phyloP scores from a whole-genome alignment of 2,888 invertebrate species.

The Hymenopus coronatus region DNA sequence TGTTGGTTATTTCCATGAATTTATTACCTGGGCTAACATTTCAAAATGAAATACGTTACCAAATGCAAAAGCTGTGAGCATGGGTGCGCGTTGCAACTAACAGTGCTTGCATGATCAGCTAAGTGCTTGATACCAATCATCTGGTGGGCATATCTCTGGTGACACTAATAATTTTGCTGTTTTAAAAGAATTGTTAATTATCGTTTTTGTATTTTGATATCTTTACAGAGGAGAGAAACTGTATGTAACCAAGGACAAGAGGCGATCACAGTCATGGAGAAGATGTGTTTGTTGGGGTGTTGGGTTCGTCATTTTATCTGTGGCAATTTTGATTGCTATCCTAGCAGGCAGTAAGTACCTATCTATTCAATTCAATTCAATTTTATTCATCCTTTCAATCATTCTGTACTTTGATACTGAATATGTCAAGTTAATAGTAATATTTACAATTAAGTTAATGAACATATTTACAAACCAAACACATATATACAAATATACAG shows the following conservation, averaged over 20 bases:
- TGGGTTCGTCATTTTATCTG: constrained; percentile 61
- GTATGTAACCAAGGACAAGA: constrained; percentile 77
- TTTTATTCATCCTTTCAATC: no score
- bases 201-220: neutral
- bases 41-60: neutral
- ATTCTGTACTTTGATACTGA: no score
- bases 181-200: neutral
- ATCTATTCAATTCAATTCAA: neutral
- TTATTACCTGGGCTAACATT: neutral
- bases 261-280: constrained; percentile 65
- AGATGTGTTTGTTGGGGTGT: constrained; percentile 67
- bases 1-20: neutral
- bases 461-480: no score
- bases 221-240: constrained; percentile 73
- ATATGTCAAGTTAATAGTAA: no score
- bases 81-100: neutral
- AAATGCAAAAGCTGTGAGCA: neutral
- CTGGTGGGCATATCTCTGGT: neutral
- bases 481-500: no score
- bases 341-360: constrained; percentile 67
- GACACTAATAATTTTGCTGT: neutral
- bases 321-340: constrained; percentile 67
- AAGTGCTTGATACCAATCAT: neutral
- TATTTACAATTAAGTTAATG: no score
- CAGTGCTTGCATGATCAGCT: neutral